phyloP scores from a whole-genome alignment of 2,113 vertebrate species.

The Oryzias javanicus region DNA sequence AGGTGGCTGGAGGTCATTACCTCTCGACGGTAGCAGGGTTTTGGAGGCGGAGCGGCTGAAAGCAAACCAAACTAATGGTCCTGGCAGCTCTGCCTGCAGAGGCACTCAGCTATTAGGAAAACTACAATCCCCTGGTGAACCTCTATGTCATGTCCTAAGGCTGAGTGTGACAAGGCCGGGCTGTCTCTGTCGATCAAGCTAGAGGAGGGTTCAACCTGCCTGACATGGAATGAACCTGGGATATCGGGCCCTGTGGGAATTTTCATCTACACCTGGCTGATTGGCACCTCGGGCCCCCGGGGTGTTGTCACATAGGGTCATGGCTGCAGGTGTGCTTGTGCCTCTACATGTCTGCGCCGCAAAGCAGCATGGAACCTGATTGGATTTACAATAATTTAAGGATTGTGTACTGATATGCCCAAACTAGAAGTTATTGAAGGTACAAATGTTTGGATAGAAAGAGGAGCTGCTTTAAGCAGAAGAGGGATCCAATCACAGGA shows the following conservation, averaged over 20 bases:
- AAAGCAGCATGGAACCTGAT: slow-evolving; percentile 28
- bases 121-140: slow-evolving; percentile 72
- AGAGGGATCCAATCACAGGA: slow-evolving; percentile 46
- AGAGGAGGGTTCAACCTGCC: slow-evolving; percentile 44
- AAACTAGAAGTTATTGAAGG: slow-evolving; percentile 16
- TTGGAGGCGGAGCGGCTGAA: slow-evolving; percentile 50
- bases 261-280: slow-evolving; percentile 66
- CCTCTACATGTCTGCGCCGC: slow-evolving; percentile 11
- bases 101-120: slow-evolving; percentile 68
- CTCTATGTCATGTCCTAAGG: slow-evolving; percentile 62
- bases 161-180: slow-evolving; percentile 62
- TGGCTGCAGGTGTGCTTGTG: slow-evolving; percentile 52
- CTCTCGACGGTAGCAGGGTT: slow-evolving; percentile 31
- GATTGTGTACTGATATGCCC: slow-evolving; percentile 14
- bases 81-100: slow-evolving; percentile 50
- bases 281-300: slow-evolving; percentile 64
- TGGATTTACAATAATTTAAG: slow-evolving; percentile 16
- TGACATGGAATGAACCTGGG: slow-evolving; percentile 60
- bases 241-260: slow-evolving; percentile 65
- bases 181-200: slow-evolving; percentile 69
- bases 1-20: slow-evolving; percentile 54
- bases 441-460: slow-evolving; percentile 32
- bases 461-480: slow-evolving; percentile 28
- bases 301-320: slow-evolving; percentile 68
- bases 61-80: slow-evolving; percentile 65